A percentile compares a stretch with the other conserved stretches of the same genome.
These are phyloP conservation scores for Prunella fulvescens DNA, from an alignment of 2,113 vertebrate genomes.

Conservation along the genomic window DNA sequence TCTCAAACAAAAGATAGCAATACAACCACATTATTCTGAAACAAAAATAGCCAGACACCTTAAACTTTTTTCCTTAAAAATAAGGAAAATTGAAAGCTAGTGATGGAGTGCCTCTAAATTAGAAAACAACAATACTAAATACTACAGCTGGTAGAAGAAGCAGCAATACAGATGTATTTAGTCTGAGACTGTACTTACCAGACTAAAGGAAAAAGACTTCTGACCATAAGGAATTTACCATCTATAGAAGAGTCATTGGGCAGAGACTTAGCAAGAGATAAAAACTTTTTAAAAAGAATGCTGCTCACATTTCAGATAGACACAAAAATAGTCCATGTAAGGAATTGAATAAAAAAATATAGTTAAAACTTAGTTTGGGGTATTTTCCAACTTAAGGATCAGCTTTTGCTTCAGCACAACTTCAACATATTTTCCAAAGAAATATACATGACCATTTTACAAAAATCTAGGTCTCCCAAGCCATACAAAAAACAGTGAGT, in stretches of 20 bases:
- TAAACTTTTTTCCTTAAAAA: not conserved
- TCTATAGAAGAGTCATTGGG: not conserved
- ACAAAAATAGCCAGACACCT: not conserved
- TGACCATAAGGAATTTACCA: not conserved
- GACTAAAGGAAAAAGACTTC: not conserved
- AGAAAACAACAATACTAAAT: not conserved
- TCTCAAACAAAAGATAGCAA: not conserved
- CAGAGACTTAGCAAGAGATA: not conserved
- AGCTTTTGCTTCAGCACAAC: not conserved
- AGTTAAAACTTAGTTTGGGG: not conserved
- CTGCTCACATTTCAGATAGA: not conserved
- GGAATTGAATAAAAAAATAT: not conserved
- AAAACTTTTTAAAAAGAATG: not conserved
- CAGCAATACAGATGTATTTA: not conserved
- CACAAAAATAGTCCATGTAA: not conserved
- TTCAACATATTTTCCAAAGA: not conserved
- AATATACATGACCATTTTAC: not conserved
- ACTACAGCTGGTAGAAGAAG: not conserved
- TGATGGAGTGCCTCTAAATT: not conserved
- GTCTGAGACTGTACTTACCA: not conserved
- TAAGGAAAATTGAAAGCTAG: not conserved
- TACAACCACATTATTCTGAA: not conserved
- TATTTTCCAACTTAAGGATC: not conserved
- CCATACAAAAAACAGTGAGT: not conserved
- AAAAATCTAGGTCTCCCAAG: not conserved